phyloP scores from a whole-genome alignment of 2,888 invertebrate genomes.

The Caenorhabditis panamensis region DNA sequence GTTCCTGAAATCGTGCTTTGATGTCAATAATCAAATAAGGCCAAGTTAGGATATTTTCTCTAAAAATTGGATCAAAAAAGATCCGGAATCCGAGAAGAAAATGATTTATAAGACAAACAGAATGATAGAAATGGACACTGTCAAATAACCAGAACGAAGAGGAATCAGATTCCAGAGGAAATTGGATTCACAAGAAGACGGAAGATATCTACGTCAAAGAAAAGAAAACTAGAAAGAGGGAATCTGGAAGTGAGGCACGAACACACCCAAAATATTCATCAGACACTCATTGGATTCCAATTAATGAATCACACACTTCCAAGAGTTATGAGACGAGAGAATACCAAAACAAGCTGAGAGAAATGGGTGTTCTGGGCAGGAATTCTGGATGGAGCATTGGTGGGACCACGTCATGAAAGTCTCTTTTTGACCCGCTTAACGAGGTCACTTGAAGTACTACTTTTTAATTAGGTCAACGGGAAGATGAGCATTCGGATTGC shows the following conservation, averaged over 20 bases:
- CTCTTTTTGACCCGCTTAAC: too few relatives aligned
- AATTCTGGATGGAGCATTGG: not conserved
- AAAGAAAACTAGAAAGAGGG: not conserved
- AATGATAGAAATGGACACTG: not conserved
- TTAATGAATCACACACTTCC: not conserved
- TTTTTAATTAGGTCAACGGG: conserved; percentile 7
- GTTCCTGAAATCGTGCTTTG: not conserved
- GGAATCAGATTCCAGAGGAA: not conserved
- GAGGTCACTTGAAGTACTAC: conserved; percentile 1
- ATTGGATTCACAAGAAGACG: not conserved
- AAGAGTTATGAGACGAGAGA: not conserved
- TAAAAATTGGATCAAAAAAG: too few relatives aligned
- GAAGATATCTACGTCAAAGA: too few relatives aligned
- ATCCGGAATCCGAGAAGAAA: too few relatives aligned
- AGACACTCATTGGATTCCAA: not conserved
- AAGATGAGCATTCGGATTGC: not conserved
- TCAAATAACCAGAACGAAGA: too few relatives aligned
- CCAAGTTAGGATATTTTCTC: too few relatives aligned
- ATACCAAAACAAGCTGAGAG: not conserved
- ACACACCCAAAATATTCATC: not conserved
- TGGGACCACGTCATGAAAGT: too few relatives aligned
- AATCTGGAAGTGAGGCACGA: not conserved
- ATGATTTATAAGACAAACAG: not conserved
- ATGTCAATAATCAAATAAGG: not conserved
- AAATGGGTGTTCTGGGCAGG: not conserved